phyloP scores from a whole-genome alignment of 1,140 invertebrate species.

The Solenopsis fugax region DNA sequence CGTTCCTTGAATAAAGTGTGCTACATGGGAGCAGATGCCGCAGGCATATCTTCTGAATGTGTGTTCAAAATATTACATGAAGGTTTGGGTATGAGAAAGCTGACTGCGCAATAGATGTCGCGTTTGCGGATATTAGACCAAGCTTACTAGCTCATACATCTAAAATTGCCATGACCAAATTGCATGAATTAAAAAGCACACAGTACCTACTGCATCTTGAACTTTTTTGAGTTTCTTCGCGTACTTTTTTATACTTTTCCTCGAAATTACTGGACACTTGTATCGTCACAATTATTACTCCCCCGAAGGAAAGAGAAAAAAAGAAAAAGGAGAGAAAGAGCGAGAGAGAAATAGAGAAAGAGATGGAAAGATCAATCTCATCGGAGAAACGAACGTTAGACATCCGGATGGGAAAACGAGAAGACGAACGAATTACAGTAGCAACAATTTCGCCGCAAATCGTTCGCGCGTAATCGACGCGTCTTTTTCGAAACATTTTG shows the following conservation, averaged over 20 bases:
- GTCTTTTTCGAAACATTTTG: constrained; percentile 51
- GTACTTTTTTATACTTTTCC: not conserved
- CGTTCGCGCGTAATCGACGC: constrained; percentile 46
- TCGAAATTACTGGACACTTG: not conserved
- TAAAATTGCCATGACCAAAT: no score
- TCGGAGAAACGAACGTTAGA: constrained; percentile 23
- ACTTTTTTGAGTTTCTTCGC: not conserved
- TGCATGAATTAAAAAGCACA: no score
- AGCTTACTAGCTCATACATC: no score
- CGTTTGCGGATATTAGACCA: no score
- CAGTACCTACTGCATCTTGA: not conserved
- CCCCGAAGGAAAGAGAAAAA: constrained; percentile 37
- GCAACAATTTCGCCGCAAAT: constrained; percentile 26
- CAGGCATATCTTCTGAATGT: no score
- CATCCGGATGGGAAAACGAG: not conserved
- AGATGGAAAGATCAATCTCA: constrained; percentile 18
- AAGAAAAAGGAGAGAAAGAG: constrained; percentile 30
- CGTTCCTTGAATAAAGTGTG: no score
- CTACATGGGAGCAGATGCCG: no score
- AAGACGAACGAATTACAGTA: constrained; percentile 13
- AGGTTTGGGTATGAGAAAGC: no score
- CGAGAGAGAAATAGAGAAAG: constrained; percentile 13
- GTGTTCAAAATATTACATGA: no score
- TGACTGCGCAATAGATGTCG: no score
- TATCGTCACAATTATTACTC: not conserved